Conservation (phyloP, 2,888 invertebrate genomes). For the Dugesia japonica region DNA sequence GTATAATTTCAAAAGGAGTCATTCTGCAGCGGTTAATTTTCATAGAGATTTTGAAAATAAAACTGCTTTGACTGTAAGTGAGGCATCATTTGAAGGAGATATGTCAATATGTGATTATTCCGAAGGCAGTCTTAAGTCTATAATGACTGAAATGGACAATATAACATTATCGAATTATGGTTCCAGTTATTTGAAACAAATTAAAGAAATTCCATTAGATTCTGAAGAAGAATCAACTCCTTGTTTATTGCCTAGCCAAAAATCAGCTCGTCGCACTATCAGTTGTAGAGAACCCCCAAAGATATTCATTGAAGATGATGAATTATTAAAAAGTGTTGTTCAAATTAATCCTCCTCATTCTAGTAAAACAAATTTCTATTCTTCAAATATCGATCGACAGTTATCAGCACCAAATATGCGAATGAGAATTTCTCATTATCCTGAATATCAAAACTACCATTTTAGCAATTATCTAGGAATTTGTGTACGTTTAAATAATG, state of each 20-base stretch:
- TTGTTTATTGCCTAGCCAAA: neutral
- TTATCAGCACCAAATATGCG: constrained; percentile 7
- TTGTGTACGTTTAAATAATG: constrained; percentile 3
- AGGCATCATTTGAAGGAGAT: constrained; percentile 5
- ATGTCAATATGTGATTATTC: neutral
- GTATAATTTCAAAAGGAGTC: neutral
- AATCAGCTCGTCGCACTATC: neutral
- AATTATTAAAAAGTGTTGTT: neutral
- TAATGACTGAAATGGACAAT: neutral
- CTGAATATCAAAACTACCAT: neutral
- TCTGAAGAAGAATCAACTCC: neutral
- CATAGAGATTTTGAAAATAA: neutral
- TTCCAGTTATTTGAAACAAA: neutral
- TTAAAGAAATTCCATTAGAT: neutral
- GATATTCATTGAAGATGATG: neutral
- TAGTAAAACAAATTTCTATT: neutral
- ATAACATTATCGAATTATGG: neutral
- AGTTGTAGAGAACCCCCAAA: constrained; percentile 7
- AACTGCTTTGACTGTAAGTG: neutral
- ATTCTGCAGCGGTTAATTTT: neutral
- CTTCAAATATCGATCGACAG: neutral
- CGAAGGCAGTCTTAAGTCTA: neutral
- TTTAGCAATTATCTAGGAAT: neutral
- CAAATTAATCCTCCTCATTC: neutral
- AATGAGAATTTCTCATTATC: neutral